These are phyloP conservation scores for Taenioides sp. DNA, from an alignment of 2,797 vertebrate species.

Conservation along the genomic window DNA sequence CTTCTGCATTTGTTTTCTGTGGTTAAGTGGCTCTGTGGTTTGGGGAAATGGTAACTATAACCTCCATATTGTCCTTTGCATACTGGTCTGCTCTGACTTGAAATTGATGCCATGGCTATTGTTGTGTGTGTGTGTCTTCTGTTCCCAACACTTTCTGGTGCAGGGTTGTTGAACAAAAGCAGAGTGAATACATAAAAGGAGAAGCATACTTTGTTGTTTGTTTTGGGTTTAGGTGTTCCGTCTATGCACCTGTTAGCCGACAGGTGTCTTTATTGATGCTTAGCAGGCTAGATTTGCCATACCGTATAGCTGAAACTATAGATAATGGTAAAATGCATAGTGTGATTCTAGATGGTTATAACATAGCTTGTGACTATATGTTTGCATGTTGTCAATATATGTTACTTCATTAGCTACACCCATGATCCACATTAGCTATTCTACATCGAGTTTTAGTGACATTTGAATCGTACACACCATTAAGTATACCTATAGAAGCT, in stretches of 20 bases:
- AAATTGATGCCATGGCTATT: constrained; percentile 5
- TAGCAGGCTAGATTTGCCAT: neutral
- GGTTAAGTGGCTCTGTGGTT: constrained; percentile 7
- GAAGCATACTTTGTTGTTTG: constrained; percentile 5
- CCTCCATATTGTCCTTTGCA: constrained; percentile 10
- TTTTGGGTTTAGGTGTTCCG: neutral
- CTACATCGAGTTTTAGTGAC: neutral
- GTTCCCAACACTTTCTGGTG: neutral
- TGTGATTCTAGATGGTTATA: neutral
- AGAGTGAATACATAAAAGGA: neutral
- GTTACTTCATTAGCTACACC: neutral
- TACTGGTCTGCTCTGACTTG: constrained; percentile 10
- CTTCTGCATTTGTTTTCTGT: constrained; percentile 12
- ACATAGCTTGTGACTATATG: neutral
- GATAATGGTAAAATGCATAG: neutral
- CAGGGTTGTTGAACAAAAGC: constrained; percentile 1
- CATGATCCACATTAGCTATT: neutral
- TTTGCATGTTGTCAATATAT: neutral
- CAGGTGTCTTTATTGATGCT: neutral
- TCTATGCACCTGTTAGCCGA: neutral
- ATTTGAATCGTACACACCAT: neutral
- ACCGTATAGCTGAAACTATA: neutral
- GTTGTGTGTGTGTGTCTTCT: neutral
- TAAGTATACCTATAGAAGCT: neutral
- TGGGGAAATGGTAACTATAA: neutral